A percentile compares a stretch with the other conserved stretches of the same genome.
Conservation (phyloP, 2,113 vertebrate species). For the Ctenodactylus gundi region DNA sequence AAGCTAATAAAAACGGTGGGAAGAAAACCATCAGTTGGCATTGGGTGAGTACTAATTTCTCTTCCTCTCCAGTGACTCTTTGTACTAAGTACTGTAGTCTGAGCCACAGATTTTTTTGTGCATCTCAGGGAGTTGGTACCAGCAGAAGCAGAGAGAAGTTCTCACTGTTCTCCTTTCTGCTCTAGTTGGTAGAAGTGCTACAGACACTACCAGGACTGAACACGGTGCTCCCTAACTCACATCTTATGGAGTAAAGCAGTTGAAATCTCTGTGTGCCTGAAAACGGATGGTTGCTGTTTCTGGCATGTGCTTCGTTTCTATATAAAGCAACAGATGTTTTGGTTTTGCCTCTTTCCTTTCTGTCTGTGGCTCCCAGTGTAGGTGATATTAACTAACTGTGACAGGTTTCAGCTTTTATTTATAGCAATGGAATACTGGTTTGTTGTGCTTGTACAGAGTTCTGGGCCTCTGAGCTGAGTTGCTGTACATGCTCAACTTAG, state of each 20-base stretch:
- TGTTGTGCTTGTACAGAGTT: constrained; percentile 51
- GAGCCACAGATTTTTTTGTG: constrained; percentile 32
- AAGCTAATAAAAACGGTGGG: too few species aligned
- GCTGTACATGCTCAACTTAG: constrained; percentile 26
- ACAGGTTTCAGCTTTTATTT: constrained; percentile 83
- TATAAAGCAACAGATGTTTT: constrained; percentile 83
- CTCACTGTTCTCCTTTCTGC: constrained; percentile 75
- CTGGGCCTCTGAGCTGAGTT: neutral
- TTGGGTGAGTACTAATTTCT: neutral
- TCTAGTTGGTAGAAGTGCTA: constrained; percentile 74
- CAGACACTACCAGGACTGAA: constrained; percentile 68
- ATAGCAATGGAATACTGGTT: constrained; percentile 75
- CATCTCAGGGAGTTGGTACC: constrained; percentile 56
- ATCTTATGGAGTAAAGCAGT: constrained; percentile 38
- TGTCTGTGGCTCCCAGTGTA: constrained; percentile 71
- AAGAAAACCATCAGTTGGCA: neutral
- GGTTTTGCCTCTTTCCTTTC: constrained; percentile 70
- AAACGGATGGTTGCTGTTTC: constrained; percentile 71
- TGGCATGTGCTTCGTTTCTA: constrained; percentile 76
- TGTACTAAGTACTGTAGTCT: neutral
- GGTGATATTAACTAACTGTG: constrained; percentile 84
- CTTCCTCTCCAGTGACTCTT: neutral
- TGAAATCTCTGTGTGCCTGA: constrained; percentile 64
- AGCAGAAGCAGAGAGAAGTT: constrained; percentile 9
- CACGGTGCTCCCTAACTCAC: constrained; percentile 41